Evolutionary conservation across 1,140 invertebrate genomes (phyloP), one percentile per base, ranked within the genome.

Genomic region (Bombus superbus): DNA sequence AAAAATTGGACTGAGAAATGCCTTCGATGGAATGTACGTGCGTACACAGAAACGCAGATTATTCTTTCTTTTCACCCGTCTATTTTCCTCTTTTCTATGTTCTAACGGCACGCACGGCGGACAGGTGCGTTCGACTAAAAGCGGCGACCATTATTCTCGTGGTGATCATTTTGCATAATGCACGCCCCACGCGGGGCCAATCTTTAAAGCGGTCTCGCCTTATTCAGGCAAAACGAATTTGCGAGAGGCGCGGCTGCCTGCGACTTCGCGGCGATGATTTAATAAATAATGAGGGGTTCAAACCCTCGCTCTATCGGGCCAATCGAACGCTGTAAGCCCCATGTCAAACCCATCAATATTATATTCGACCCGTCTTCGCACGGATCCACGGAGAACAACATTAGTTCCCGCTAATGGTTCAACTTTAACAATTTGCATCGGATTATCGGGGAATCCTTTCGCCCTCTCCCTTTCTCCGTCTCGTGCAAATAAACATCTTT

Each of bases 381-480:
- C 28, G n/a, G 2, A 18, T 77, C 85, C 64, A 75, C 83, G 85
- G 91, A 85, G 92, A 93, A 93, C 93, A 88, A 83, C 89, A 92
- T 93, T 94, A 93, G 89, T 91, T 90, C 88, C 81, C 88, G 91
- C 90, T 93, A 91, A 93, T 93, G 89, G 89, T 86, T 80, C 89
- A 93, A 93, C 92, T 93, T 93, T 92, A 90, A 93, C 92, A 92
- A 94, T 94, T 94, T 94, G 91, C 93, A 94, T 93, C 81, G 77
- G 92, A 94, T 94, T 94, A 94, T 80, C 81, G 66, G 75, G 13
- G 84, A 88, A 91, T 91, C 91, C 90, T 88, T 92, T 89, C 72
- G 86, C 72, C 72, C 72, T 28, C 38, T 8, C 28, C 11, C 28
- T n/a, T 32, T 11, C 62, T 81, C 86, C 78, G 66, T 88, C 77